Evolutionary conservation across 2,797 vertebrate species (phyloP).

Genomic region (Anguilla pacifica): DNA sequence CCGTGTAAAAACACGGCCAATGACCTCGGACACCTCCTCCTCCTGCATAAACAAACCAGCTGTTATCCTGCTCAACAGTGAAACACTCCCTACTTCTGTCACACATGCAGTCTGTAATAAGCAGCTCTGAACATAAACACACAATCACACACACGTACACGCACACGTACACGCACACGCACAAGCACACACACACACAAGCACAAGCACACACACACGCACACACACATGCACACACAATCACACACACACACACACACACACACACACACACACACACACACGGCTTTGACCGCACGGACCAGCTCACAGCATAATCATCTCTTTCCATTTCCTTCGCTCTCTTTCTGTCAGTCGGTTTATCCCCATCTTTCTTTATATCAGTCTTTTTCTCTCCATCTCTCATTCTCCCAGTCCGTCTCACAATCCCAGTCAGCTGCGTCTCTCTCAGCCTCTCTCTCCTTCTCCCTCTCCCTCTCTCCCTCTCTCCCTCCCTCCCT

Average conservation of each 20-base stretch:
- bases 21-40: neutral
- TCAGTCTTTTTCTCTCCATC: constrained; percentile 38
- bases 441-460: neutral
- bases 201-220: neutral
- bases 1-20: neutral
- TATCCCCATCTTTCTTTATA: constrained; percentile 40
- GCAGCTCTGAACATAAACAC: neutral
- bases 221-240: neutral
- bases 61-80: neutral
- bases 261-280: neutral
- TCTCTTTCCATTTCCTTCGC: neutral
- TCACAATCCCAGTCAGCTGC: constrained; percentile 34
- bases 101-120: neutral
- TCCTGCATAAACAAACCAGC: neutral
- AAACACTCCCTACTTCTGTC: neutral
- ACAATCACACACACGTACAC: neutral
- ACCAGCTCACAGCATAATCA: neutral
- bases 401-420: constrained; percentile 10
- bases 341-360: constrained; percentile 39
- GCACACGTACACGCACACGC: neutral
- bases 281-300: neutral
- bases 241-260: neutral
- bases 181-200: neutral
- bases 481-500: constrained; percentile 34
- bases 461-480: constrained; percentile 39